These are phyloP conservation scores for Brachionus rotundiformis DNA, from an alignment of 1,140 invertebrate species.

Conservation along the genomic window DNA sequence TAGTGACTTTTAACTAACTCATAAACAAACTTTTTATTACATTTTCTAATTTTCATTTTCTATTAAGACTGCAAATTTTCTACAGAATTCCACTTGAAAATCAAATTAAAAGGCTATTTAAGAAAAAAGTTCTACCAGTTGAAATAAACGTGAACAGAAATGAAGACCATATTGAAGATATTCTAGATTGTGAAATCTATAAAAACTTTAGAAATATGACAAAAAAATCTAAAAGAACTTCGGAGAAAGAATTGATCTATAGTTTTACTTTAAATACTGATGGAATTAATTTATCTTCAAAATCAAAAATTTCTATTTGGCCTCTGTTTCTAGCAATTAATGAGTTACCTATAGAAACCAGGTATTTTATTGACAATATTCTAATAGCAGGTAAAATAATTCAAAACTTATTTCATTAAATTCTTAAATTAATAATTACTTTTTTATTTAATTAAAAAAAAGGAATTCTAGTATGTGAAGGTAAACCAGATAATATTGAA, in stretches of 20 bases:
- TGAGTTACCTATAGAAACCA: not conserved
- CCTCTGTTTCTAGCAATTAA: not conserved
- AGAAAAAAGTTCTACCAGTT: not conserved
- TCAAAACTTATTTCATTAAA: too few relatives aligned
- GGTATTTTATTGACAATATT: not conserved
- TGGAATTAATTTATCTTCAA: not conserved
- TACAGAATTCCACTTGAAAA: not conserved
- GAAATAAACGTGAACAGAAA: not conserved
- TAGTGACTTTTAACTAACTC: not conserved
- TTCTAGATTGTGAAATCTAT: not conserved
- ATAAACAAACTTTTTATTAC: too few relatives aligned
- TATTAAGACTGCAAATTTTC: not conserved
- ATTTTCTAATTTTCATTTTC: not conserved
- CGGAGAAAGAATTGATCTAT: not conserved
- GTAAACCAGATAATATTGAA: not conserved
- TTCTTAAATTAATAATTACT: too few relatives aligned
- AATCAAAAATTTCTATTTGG: not conserved
- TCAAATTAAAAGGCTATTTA: not conserved
- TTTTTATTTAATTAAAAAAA: not conserved
- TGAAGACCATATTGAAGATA: not conserved
- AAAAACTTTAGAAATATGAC: not conserved
- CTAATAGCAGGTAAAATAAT: conserved; percentile 1
- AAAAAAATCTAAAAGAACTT: not conserved
- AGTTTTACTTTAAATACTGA: conserved; percentile 7
- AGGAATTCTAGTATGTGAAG: not conserved